phyloP scores from a whole-genome alignment of 2,797 vertebrate species.

The Tadarida brasiliensis region DNA sequence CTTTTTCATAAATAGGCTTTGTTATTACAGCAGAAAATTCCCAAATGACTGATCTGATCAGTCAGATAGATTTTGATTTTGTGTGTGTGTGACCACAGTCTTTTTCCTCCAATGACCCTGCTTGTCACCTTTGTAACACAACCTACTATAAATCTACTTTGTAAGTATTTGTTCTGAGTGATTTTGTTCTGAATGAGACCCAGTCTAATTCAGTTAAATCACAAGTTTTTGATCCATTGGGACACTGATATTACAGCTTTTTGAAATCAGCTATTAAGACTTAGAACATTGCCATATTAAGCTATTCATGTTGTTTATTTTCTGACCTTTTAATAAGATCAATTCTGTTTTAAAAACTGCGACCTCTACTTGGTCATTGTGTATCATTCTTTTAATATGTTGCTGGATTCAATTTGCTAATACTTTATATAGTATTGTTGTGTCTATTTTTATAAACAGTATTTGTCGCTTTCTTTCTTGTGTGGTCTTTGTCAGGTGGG shows the following conservation, averaged over 20 bases:
- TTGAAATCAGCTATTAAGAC: not conserved
- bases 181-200: not conserved
- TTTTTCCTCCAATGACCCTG: not conserved
- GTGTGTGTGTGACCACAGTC: not conserved
- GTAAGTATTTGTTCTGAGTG: not conserved
- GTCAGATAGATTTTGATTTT: not conserved
- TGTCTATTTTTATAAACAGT: not conserved
- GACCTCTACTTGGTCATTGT: not conserved
- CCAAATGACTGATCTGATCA: not conserved
- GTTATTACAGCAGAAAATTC: not conserved
- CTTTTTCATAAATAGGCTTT: not conserved
- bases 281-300: not conserved
- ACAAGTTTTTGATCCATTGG: not conserved
- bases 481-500: not conserved
- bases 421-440: not conserved
- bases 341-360: not conserved
- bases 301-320: not conserved
- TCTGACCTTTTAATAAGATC: not conserved
- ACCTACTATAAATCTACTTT: not conserved
- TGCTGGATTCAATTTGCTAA: not conserved
- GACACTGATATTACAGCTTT: not conserved
- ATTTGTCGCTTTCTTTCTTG: not conserved
- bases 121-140: not conserved
- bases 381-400: not conserved
- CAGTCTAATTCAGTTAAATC: not conserved